Conservation (phyloP, 2,888 invertebrate species). For the Chrysodeixis includens region DNA sequence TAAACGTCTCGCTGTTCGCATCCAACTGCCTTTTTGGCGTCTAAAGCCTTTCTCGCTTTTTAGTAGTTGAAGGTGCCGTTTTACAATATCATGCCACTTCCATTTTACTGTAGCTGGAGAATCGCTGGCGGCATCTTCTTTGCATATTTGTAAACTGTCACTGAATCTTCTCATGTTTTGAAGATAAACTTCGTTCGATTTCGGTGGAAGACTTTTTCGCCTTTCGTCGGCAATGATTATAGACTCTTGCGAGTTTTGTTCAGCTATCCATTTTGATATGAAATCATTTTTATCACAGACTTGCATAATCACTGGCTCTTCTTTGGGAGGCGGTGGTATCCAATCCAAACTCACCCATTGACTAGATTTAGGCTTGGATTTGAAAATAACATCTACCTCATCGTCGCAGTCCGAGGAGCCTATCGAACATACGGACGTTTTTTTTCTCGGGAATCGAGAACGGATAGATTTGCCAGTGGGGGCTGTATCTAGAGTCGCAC, state of each 20-base stretch:
- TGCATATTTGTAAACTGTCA: slow-evolving; percentile 86
- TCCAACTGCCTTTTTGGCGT: slow-evolving; percentile 85
- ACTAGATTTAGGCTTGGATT: slow-evolving; percentile 89
- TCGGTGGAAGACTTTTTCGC: slow-evolving; percentile 86
- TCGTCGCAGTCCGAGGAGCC: slow-evolving; percentile 88
- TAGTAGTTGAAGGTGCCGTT: slow-evolving; percentile 84
- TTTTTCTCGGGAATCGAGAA: slow-evolving; percentile 85
- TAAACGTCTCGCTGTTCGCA: slow-evolving; percentile 82
- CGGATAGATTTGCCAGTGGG: slow-evolving; percentile 78
- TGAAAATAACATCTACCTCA: slow-evolving; percentile 88
- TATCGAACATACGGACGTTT: slow-evolving; percentile 87
- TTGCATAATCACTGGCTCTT: slow-evolving; percentile 86
- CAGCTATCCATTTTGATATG: slow-evolving; percentile 88
- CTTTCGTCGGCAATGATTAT: slow-evolving; percentile 84
- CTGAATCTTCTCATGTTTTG: slow-evolving; percentile 87
- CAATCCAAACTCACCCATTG: slow-evolving; percentile 89
- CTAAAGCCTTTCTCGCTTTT: slow-evolving; percentile 86
- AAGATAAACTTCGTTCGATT: slow-evolving; percentile 86
- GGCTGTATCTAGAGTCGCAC: slow-evolving; percentile 74
- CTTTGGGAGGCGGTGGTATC: slow-evolving; percentile 86
- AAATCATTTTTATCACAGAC: slow-evolving; percentile 89
- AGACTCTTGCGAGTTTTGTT: slow-evolving; percentile 84
- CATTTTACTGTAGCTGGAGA: slow-evolving; percentile 86
- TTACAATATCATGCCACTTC: slow-evolving; percentile 88
- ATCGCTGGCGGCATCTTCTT: slow-evolving; percentile 87